Evolutionary conservation across 1,140 invertebrate genomes (phyloP).

Genomic region (Solenopsis fugax): DNA sequence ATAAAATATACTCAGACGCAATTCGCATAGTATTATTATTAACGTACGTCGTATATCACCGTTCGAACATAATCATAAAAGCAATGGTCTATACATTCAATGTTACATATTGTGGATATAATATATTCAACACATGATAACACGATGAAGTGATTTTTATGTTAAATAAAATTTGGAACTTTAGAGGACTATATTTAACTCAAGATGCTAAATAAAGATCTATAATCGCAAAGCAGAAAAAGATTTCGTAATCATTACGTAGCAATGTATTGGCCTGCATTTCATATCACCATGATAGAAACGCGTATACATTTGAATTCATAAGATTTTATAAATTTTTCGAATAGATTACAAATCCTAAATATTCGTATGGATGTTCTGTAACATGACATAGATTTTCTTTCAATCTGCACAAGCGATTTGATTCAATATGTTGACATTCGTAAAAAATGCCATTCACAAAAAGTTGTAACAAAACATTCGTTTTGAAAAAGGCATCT

Average conservation of each 20-base stretch:
- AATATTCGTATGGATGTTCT: not conserved
- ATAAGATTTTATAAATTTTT: slow-evolving; percentile 8
- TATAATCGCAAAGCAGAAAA: not conserved
- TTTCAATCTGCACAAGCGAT: not conserved
- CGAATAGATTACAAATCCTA: slow-evolving; percentile 3
- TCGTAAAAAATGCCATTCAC: slow-evolving; percentile 14
- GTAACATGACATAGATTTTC: not conserved
- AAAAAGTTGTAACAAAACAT: slow-evolving; percentile 34
- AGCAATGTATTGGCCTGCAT: not conserved
- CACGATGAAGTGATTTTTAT: not conserved
- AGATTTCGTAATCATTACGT: not conserved
- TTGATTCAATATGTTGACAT: slow-evolving; percentile 1
- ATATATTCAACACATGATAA: not conserved
- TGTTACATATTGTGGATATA: not conserved
- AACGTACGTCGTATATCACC: slow-evolving; percentile 37
- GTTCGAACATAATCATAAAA: slow-evolving; percentile 29
- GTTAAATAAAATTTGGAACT: not conserved
- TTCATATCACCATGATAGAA: not conserved
- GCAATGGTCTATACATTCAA: slow-evolving; percentile 27
- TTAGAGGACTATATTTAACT: not conserved
- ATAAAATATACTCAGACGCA: slow-evolving; percentile 7
- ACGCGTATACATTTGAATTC: not conserved
- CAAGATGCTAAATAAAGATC: not conserved
- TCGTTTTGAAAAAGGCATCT: slow-evolving; percentile 35
- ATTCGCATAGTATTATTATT: slow-evolving; percentile 26